Evolutionary conservation across 2,113 vertebrate species (phyloP).

Genomic region (Pheucticus melanocephalus): DNA sequence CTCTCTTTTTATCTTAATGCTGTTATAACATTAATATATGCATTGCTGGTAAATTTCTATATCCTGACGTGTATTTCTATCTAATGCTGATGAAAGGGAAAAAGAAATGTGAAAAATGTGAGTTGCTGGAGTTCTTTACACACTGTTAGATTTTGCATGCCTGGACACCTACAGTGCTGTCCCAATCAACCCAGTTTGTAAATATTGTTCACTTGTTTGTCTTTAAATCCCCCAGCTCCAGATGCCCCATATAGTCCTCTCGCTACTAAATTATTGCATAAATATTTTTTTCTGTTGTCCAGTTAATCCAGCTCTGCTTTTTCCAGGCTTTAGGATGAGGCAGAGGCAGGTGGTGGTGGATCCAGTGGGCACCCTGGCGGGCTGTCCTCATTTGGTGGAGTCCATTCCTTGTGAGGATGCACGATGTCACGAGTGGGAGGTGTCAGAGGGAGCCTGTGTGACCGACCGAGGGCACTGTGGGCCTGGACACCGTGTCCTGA

Average conservation of each 20-base stretch:
- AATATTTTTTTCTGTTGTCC: not conserved
- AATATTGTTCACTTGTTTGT: not conserved
- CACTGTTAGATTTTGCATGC: not conserved
- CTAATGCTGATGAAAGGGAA: not conserved
- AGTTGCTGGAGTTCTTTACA: not conserved
- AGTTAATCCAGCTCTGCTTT: not conserved
- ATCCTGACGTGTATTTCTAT: not conserved
- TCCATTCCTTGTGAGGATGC: constrained; percentile 89
- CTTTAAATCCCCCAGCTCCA: not conserved
- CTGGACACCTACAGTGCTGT: fast-evolving
- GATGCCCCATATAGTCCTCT: not conserved
- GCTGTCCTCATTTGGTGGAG: constrained; percentile 86
- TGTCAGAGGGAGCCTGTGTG: constrained; percentile 76
- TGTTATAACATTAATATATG: not conserved
- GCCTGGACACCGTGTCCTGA: constrained; percentile 75
- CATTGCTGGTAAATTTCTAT: not conserved
- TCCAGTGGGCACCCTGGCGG: constrained; percentile 49
- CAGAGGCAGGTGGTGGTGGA: constrained; percentile 79
- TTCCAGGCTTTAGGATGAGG: constrained; percentile 85
- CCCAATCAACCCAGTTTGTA: not conserved
- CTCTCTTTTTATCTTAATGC: not conserved
- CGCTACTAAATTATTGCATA: not conserved
- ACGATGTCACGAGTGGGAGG: constrained; percentile 80
- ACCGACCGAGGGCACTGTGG: constrained; percentile 81
- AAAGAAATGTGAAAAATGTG: not conserved